Percentiles rank a stretch among this genome's conserved stretches.
phyloP scores from a whole-genome alignment of 2,797 vertebrate genomes.

The Champsocephalus gunnari region DNA sequence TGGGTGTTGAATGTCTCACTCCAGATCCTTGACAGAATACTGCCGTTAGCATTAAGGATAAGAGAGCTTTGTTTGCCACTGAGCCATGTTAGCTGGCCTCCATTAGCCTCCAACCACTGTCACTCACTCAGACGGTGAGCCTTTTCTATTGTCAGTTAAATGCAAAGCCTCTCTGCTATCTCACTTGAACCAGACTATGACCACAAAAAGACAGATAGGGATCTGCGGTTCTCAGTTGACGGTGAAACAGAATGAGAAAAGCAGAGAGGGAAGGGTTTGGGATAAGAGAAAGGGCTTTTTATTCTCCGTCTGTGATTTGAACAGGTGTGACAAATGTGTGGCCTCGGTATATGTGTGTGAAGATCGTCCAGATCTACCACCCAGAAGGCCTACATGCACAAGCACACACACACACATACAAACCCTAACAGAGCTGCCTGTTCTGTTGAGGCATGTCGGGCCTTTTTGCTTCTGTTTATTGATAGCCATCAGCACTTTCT shows the following conservation, averaged over 20 bases:
- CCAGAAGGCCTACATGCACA: conserved; percentile 53
- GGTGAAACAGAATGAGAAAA: conserved; percentile 41
- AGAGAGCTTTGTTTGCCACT: conserved; percentile 54
- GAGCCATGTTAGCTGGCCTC: conserved; percentile 53
- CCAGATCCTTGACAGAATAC: conserved; percentile 24
- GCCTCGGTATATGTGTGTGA: conserved; percentile 30
- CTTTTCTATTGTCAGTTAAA: conserved; percentile 45
- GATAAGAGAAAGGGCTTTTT: conserved; percentile 59
- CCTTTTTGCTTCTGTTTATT: conserved; percentile 68
- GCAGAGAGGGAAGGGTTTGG: conserved; percentile 20
- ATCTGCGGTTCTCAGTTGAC: conserved; percentile 62
- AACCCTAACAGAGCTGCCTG: conserved; percentile 13
- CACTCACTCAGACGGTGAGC: conserved; percentile 42
- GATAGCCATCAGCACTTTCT: conserved; percentile 80
- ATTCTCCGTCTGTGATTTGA: conserved; percentile 57
- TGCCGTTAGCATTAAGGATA: conserved; percentile 30
- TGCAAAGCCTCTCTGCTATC: conserved; percentile 51
- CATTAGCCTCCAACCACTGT: conserved; percentile 36
- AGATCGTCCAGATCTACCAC: conserved; percentile 64
- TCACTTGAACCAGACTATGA: conserved; percentile 48
- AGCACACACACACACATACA: conserved; percentile 19
- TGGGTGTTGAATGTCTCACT: conserved; percentile 8
- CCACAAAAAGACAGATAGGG: conserved; percentile 53
- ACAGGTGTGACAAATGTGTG: conserved; percentile 74
- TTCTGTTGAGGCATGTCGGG: conserved; percentile 61